These are phyloP conservation scores for Allophyes oxyacanthae DNA, from an alignment of 2,888 invertebrate species.

Conservation along the genomic window DNA sequence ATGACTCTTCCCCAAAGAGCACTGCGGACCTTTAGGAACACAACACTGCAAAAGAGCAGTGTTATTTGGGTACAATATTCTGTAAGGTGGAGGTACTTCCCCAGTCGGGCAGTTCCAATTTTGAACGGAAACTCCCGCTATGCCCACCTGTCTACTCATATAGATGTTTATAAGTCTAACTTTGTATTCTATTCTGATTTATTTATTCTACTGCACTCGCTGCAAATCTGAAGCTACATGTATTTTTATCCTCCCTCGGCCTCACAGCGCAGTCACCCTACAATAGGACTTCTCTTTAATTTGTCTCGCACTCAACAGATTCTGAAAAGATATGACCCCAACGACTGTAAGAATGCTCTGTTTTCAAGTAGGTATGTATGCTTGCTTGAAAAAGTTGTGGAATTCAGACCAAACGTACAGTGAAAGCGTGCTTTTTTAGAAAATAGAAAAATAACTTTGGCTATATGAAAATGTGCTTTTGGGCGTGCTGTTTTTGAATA, in stretches of 20 bases:
- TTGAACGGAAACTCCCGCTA: too few relatives aligned
- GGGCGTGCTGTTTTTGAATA: constrained; percentile 10
- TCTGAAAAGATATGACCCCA: constrained; percentile 74
- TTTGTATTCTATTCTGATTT: too few relatives aligned
- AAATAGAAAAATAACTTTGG: constrained; percentile 14
- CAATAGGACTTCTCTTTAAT: constrained; percentile 75
- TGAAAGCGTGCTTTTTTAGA: constrained; percentile 22
- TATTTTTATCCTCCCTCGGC: not conserved
- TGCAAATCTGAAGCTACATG: too few relatives aligned
- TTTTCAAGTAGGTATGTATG: constrained; percentile 62
- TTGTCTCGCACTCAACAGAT: constrained; percentile 73
- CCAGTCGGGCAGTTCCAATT: too few relatives aligned
- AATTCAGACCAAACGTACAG: constrained; percentile 29
- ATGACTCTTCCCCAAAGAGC: too few relatives aligned
- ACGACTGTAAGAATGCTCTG: constrained; percentile 65
- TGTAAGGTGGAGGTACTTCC: too few relatives aligned
- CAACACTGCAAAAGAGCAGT: too few relatives aligned
- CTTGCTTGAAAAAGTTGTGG: constrained; percentile 45
- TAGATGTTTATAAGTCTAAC: too few relatives aligned
- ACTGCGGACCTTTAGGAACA: too few relatives aligned
- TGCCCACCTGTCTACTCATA: too few relatives aligned
- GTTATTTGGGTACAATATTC: too few relatives aligned
- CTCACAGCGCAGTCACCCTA: constrained; percentile 54
- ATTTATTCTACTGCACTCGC: too few relatives aligned
- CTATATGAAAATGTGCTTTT: constrained; percentile 24